Evolutionary conservation across 2,888 invertebrate genomes (phyloP), one percentile per base, ranked within the genome.

Genomic region (Pristionchus entomophagus): DNA sequence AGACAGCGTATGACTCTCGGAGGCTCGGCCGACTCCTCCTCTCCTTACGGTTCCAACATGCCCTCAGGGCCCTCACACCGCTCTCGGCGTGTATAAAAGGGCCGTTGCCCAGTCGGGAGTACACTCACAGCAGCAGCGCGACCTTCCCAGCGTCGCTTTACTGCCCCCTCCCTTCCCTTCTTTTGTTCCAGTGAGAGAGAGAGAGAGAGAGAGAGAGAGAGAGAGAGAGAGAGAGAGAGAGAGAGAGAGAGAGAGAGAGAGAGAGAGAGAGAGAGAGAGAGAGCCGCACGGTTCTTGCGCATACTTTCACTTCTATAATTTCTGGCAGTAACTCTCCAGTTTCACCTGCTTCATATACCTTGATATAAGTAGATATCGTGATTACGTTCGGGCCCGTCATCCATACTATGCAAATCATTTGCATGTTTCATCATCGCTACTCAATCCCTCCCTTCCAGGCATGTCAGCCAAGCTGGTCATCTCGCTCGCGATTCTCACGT

Each of bases 401-500:
- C n/a, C n/a, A n/a, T n/a, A n/a, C n/a, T n/a, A n/a, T n/a, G n/a
- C n/a, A n/a, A n/a, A n/a, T n/a, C n/a, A n/a, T n/a, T n/a, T n/a
- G n/a, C n/a, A n/a, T n/a, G n/a, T n/a, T n/a, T n/a, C n/a, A n/a
- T n/a, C n/a, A n/a, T n/a, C n/a, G n/a, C n/a, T n/a, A n/a, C n/a
- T 65, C 32, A 6, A 65, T 65, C 14, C 65, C n/a, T n/a, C 45
- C 45, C 26, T 32, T 77, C 10, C 41, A 77, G 77, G 29, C 65
- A 82, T 82, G 82, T 32, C 82, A 29, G 51, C 65, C 53, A 85
- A 85, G 26, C 32, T 80, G 59, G 26, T 80, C 56, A 78, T 85
- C 85, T 59, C 85, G 3, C 32, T 84, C 26, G 73, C 73, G 22
- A 73, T 59, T 0, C 29, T 69, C 41, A n/a, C 69, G 29, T 86